Conservation (phyloP, 2,113 vertebrate genomes). For the Neodontobutis hainanensis region DNA sequence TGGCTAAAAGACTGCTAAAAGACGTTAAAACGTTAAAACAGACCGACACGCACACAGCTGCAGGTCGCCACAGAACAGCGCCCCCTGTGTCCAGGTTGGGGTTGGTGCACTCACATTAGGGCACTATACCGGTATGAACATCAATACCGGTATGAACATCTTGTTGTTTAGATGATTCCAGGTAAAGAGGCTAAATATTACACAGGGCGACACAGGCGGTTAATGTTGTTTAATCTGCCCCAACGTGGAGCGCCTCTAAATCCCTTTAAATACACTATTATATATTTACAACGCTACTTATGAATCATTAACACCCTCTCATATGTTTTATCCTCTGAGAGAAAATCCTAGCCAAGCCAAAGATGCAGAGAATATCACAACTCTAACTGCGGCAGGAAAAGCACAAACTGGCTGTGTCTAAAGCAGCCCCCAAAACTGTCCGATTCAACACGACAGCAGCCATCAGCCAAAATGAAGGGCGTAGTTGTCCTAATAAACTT, state of each 20-base stretch:
- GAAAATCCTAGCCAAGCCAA: conserved; percentile 51
- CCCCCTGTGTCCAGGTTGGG: too few species aligned
- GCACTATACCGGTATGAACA: too few species aligned
- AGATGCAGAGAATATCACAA: conserved; percentile 41
- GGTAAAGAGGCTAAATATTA: conserved; percentile 43
- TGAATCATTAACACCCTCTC: conserved; percentile 62
- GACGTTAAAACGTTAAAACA: too few species aligned
- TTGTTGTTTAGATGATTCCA: conserved; percentile 30
- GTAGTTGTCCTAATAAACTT: not conserved
- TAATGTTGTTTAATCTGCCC: conserved; percentile 51
- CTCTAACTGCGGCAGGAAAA: conserved; percentile 20
- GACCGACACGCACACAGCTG: too few species aligned
- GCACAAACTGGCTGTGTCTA: not conserved
- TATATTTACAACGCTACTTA: conserved; percentile 65
- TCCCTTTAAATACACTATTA: conserved; percentile 54
- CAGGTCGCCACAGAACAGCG: too few species aligned
- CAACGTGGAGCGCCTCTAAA: conserved; percentile 31
- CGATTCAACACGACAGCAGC: not conserved
- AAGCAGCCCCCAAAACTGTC: not conserved
- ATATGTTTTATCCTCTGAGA: conserved; percentile 36
- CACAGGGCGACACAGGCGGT: conserved; percentile 27
- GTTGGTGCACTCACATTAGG: too few species aligned
- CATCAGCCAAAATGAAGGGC: not conserved
- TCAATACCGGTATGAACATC: too few species aligned
- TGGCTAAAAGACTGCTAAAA: too few species aligned